phyloP scores from a whole-genome alignment of 2,113 vertebrate genomes.

The Apaloderma vittatum region DNA sequence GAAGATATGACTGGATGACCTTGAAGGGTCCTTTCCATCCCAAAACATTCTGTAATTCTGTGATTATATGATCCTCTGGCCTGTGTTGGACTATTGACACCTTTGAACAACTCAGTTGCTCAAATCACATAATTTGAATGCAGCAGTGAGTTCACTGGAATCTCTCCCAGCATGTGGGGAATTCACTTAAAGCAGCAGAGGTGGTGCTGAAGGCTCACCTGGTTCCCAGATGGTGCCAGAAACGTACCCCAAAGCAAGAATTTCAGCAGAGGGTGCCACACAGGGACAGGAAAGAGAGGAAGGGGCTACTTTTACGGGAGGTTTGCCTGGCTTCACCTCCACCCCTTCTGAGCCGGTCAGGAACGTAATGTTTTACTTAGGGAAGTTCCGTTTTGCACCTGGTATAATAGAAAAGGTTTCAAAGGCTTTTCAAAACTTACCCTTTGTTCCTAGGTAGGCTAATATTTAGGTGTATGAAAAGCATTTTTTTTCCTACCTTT shows the following conservation, averaged over 20 bases:
- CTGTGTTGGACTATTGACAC: neutral
- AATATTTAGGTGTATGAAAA: neutral
- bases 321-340: neutral
- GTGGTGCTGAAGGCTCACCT: neutral
- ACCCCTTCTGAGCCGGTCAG: neutral
- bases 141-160: neutral
- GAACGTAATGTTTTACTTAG: neutral
- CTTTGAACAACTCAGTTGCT: neutral
- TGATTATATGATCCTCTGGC: neutral
- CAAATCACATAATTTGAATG: neutral
- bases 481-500: neutral
- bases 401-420: neutral
- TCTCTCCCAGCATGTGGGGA: neutral
- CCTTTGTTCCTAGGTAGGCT: neutral
- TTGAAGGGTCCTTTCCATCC: too few species aligned
- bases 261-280: neutral
- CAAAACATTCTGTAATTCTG: too few species aligned
- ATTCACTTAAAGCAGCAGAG: neutral
- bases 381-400: neutral
- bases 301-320: neutral
- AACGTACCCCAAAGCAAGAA: neutral
- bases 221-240: neutral
- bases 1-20: too few species aligned
- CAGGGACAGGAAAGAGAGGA: neutral
- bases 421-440: neutral